Evolutionary conservation across 2,797 vertebrate species (phyloP), one percentile per base, ranked within the genome.

Genomic region (Semaprochilodus insignis): DNA sequence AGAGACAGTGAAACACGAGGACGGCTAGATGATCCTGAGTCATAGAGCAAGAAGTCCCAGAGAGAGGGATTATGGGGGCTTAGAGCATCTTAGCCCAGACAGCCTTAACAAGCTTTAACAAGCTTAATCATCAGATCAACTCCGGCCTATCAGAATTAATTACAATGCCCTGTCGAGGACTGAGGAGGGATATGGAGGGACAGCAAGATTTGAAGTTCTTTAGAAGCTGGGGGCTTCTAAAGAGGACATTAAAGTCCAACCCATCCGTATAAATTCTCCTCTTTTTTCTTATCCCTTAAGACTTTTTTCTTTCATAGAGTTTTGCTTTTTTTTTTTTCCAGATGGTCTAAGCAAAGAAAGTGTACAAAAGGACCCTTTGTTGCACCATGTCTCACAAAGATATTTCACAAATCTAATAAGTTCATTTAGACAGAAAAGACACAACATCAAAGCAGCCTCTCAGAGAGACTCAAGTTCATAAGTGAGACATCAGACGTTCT

Each of bases 101-200:
- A 57, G 59, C 81, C 76, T 83, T 83, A 83, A 83, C 62, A 8
- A 83, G 81, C 69, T 55, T 81, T 66, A 78, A 84, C 77, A 67
- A 76, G 60, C 67, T 44, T 81, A 67, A 83, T 84, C 73, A 31
- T 60, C 54, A 80, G 66, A 81, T 84, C 66, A 77, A 65, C 79
- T 77, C 36, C 2, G 36, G 70, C 52, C 80, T 57, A 71, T 75
- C 77, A 13, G 63, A 79, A 75, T 79, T 78, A 69, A 78, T 85
- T 79, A 74, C 19, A 16, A 57, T 10, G 3, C n/a, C 0, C 34
- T 5, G 51, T 19, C 3, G 52, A 52, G 77, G n/a, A 15, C 25
- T 15, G 62, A 19, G 21, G 48, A 54, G 52, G 75, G 44, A 25
- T 15, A 31, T 23, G 55, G 17, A 11, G 54, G 74, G 73, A 23